phyloP scores from a whole-genome alignment of 2,113 vertebrate species.

The Butorides virescens region DNA sequence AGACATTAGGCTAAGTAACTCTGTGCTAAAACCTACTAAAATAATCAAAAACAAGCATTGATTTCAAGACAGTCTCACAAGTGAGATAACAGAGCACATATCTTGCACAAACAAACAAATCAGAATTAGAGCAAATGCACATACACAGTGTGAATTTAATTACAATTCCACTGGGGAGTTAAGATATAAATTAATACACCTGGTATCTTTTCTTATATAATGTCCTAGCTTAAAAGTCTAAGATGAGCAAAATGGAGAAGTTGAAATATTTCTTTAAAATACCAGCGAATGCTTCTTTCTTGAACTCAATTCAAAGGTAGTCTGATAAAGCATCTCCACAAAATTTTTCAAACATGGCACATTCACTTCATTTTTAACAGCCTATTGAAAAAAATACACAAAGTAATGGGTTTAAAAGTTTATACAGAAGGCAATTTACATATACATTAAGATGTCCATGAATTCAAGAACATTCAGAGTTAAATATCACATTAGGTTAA shows the following conservation, averaged over 20 bases:
- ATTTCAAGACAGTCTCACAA: background rate
- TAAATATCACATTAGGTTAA: background rate
- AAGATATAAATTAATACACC: background rate
- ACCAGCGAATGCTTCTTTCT: constrained; percentile 99
- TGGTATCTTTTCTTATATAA: background rate
- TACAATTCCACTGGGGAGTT: background rate
- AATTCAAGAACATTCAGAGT: background rate
- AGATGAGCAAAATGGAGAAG: background rate
- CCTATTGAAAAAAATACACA: constrained; percentile 74
- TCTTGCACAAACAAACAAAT: background rate
- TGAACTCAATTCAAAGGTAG: constrained; percentile 97
- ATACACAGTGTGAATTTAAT: background rate
- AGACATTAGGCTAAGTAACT: background rate
- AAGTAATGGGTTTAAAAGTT: background rate
- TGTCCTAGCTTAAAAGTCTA: background rate
- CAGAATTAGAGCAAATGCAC: background rate
- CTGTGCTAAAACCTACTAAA: background rate
- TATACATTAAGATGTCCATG: background rate
- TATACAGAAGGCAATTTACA: background rate
- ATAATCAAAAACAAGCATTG: background rate
- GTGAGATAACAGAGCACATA: background rate
- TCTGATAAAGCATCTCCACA: constrained; percentile 99
- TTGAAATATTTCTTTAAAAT: constrained; percentile 69
- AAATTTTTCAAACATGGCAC: constrained; percentile 99
- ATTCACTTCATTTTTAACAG: constrained; percentile 99